Evolutionary conservation across 2,113 vertebrate species (phyloP).

Genomic region (Philantomba maxwellii): DNA sequence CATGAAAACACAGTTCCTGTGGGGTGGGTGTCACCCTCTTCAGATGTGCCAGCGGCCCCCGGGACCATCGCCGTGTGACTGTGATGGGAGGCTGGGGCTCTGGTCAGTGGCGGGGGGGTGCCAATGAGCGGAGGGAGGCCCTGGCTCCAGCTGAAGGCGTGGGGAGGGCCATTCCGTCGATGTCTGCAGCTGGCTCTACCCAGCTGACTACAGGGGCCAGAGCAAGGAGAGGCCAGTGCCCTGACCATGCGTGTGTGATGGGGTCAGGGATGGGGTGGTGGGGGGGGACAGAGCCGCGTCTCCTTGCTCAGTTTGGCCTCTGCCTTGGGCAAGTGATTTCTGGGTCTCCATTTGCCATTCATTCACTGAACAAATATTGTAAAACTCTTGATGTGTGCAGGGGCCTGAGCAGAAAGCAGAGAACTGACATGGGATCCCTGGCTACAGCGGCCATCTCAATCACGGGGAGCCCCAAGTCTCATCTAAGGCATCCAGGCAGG

Average conservation of each 20-base stretch:
- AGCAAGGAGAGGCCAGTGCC: background rate
- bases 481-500: background rate
- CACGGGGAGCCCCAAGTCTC: background rate
- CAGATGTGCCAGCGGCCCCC: accelerated
- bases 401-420: background rate
- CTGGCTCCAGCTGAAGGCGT: accelerated
- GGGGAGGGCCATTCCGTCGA: background rate
- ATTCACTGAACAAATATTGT: background rate
- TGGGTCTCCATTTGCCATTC: background rate
- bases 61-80: accelerated
- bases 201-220: background rate
- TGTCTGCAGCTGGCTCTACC: background rate
- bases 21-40: background rate
- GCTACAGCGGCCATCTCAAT: background rate
- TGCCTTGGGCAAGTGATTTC: background rate
- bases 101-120: background rate
- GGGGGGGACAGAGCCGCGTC: background rate
- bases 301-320: background rate
- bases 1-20: accelerated
- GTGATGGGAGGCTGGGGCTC: background rate
- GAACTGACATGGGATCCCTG: background rate
- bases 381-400: background rate
- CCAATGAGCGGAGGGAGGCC: accelerated
- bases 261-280: background rate
- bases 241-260: accelerated